These are phyloP conservation scores for Poeciliopsis paucimaculata DNA, from an alignment of 2,797 vertebrate genomes.

Conservation along the genomic window DNA sequence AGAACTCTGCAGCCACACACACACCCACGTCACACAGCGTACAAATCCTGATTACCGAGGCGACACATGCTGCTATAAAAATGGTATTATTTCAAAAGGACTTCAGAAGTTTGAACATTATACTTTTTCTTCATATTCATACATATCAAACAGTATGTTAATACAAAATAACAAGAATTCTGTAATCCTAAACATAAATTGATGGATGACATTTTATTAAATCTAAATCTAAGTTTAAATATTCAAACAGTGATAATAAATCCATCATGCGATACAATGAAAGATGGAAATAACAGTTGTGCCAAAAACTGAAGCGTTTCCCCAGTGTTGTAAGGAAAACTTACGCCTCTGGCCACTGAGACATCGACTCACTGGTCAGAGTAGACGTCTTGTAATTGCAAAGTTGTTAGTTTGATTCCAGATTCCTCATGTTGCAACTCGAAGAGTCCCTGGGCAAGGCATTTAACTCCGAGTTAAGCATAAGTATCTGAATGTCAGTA, in stretches of 20 bases:
- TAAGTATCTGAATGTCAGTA: background rate
- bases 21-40: background rate
- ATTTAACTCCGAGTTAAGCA: background rate
- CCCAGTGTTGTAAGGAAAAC: background rate
- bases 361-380: background rate
- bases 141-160: background rate
- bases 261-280: background rate
- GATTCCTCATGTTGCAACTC: background rate
- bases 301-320: background rate
- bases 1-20: constrained; percentile 15
- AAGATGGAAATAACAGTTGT: no score
- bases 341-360: no score
- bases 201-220: background rate
- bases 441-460: background rate
- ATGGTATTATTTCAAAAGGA: background rate
- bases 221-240: background rate
- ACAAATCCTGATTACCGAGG: background rate
- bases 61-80: background rate
- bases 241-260: background rate
- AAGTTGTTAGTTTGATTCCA: background rate
- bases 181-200: background rate
- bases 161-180: background rate
- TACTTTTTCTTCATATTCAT: background rate
- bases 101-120: background rate
- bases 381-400: background rate